A percentile compares a stretch with the other conserved stretches of the same genome.
These are phyloP conservation scores for Strigamia maritima DNA, from an alignment of 2,888 invertebrate species.

Conservation along the genomic window DNA sequence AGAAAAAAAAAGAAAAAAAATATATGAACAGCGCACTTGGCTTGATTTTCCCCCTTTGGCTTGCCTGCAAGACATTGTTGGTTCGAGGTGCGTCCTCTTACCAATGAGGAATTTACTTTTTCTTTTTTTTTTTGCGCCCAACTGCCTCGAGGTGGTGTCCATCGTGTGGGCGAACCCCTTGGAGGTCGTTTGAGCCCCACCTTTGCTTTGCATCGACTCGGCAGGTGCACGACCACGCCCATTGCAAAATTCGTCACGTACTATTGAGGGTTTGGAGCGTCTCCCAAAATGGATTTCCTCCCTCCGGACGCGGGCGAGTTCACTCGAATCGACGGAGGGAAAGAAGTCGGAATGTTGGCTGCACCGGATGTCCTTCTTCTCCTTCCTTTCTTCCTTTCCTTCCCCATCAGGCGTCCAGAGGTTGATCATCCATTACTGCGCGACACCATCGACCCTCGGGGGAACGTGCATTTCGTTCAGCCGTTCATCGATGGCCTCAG, in stretches of 20 bases:
- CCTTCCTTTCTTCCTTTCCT: not conserved
- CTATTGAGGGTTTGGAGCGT: conserved; percentile 11
- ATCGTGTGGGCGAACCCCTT: conserved; percentile 32
- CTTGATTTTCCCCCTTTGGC: not conserved
- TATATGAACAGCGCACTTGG: not conserved
- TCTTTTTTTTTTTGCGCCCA: not conserved
- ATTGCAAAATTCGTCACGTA: conserved; percentile 14
- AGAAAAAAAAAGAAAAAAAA: not conserved
- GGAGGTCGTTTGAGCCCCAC: conserved; percentile 18
- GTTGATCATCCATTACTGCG: conserved; percentile 20
- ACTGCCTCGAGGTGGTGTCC: not conserved
- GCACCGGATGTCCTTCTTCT: conserved; percentile 5
- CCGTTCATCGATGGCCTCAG: not conserved
- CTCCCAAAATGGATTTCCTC: conserved; percentile 34
- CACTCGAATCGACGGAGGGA: not conserved
- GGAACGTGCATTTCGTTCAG: conserved; percentile 1
- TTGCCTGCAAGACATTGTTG: conserved; percentile 7
- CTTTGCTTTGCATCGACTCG: conserved; percentile 31
- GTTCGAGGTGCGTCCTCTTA: conserved; percentile 7
- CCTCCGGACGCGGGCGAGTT: conserved; percentile 31
- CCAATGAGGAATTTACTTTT: not conserved
- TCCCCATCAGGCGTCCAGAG: conserved; percentile 8
- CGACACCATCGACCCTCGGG: conserved; percentile 12
- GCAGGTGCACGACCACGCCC: conserved; percentile 30
- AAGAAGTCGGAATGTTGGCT: not conserved